Evolutionary conservation across 1,140 invertebrate genomes (phyloP), one percentile per base, ranked within the genome.

Genomic region (Aradophagus sp.): DNA sequence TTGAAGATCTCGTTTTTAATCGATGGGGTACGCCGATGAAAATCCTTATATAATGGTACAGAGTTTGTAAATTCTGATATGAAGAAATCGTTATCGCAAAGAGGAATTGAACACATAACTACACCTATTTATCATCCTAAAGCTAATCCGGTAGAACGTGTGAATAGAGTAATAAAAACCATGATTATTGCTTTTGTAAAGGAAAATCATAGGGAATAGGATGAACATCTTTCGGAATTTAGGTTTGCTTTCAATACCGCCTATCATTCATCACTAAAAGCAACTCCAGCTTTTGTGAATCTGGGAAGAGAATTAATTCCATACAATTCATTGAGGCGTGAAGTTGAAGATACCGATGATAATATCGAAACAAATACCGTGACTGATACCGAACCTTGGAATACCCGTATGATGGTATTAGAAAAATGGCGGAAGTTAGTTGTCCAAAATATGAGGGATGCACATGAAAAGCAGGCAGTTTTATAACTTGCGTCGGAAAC

Each of bases 81-180:
- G 1, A 19, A 2, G 15, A 19, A 32, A n/a, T n/a, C n/a, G n/a
- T n/a, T 8, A 5, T 42, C 0, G 13, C 50, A 5, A 10, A 12
- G 1, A 6, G 35, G 36, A 1, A 31, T 34, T 2, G 5, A 13
- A 6, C 38, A 23, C 2, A 8, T 77, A 81, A 84, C 55, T 77
- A 84, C 36, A 77, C 85, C 1, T 11, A 6, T 23, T 2, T 55
- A 55, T 34, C 14, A 8, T 2, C 38, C 50, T n/a, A 67, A 77
- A 23, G 69, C 80, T 0, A 86, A 86, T 35, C 82, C 80, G 1
- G 79, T 78, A 0, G 84, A 86, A 63, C 39, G 83, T 0, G 80
- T 74, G 16, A 85, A 85, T 47, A 39, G 79, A 3, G 79, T 82
- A n/a, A 20, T 86, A 6, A 85, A 84, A 29, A 50, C 32, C 17